phyloP scores from a whole-genome alignment of 2,113 vertebrate genomes.

The Grantiella picta region DNA sequence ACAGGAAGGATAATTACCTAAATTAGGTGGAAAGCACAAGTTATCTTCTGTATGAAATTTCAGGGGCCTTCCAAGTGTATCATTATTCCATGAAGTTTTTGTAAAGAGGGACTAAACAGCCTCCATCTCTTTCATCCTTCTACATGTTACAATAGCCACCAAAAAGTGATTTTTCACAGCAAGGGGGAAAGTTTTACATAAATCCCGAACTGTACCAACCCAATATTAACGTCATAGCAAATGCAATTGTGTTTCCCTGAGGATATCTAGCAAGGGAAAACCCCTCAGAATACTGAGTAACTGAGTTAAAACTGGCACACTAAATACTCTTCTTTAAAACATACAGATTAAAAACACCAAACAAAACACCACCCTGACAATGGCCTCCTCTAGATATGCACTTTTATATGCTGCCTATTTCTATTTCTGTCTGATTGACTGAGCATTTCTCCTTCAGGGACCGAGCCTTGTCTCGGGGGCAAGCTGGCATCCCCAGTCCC shows the following conservation, averaged over 20 bases:
- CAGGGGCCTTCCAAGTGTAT: not conserved
- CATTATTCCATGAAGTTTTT: not conserved
- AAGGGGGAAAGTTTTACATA: not conserved
- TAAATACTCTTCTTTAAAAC: not conserved
- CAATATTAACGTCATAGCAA: not conserved
- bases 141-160: not conserved
- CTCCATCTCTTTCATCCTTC: not conserved
- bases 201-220: not conserved
- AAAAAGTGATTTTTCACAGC: not conserved
- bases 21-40: not conserved
- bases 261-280: not conserved
- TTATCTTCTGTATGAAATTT: not conserved
- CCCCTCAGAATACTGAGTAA: not conserved
- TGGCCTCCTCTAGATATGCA: not conserved
- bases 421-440: not conserved
- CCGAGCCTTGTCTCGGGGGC: accelerated
- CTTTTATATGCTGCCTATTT: not conserved
- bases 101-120: not conserved
- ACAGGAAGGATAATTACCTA: not conserved
- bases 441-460: not conserved
- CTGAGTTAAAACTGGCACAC: not conserved
- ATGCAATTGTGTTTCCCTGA: not conserved
- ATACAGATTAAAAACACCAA: not conserved
- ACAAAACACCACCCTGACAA: not conserved
- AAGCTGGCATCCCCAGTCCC: not conserved